Percentiles rank a stretch among this genome's conserved stretches.
These are phyloP conservation scores for Discoglossus pictus DNA, from an alignment of 2,797 vertebrate genomes.

Conservation along the genomic window DNA sequence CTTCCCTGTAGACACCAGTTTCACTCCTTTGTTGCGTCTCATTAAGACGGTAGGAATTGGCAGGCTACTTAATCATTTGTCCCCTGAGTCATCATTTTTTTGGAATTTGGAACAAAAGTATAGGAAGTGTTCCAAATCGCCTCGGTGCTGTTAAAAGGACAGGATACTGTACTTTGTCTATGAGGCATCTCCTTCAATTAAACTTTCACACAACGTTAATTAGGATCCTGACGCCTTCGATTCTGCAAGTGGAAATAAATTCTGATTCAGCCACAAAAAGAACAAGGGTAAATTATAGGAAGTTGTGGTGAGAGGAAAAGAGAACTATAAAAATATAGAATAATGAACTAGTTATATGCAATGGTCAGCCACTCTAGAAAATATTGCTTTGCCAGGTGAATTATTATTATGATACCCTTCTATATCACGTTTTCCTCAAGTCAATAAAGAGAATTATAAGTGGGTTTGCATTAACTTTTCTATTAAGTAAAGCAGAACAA, in stretches of 20 bases:
- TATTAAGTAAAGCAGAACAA: too few relatives aligned
- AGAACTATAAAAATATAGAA: too few relatives aligned
- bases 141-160: slow-evolving; percentile 11
- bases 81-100: slow-evolving; percentile 30
- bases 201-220: neutral
- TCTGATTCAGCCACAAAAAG: too few relatives aligned
- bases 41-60: slow-evolving; percentile 7
- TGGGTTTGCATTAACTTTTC: too few relatives aligned
- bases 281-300: too few relatives aligned
- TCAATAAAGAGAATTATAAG: too few relatives aligned
- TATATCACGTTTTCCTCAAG: too few relatives aligned
- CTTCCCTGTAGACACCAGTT: slow-evolving; percentile 7
- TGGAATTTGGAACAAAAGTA: slow-evolving; percentile 8
- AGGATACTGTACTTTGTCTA: neutral
- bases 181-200: slow-evolving; percentile 18
- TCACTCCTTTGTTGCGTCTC: slow-evolving; percentile 15
- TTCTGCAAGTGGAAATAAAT: neutral
- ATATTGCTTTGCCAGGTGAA: too few relatives aligned
- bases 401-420: too few relatives aligned
- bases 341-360: too few relatives aligned
- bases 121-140: slow-evolving; percentile 5
- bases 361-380: too few relatives aligned
- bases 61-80: slow-evolving; percentile 8
- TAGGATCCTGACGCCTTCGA: slow-evolving; percentile 5
- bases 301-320: too few relatives aligned